Percentiles rank a stretch among this genome's conserved stretches.
Conservation (phyloP, 2,888 invertebrate genomes). For the Spatulosminthurus flaviceps region DNA sequence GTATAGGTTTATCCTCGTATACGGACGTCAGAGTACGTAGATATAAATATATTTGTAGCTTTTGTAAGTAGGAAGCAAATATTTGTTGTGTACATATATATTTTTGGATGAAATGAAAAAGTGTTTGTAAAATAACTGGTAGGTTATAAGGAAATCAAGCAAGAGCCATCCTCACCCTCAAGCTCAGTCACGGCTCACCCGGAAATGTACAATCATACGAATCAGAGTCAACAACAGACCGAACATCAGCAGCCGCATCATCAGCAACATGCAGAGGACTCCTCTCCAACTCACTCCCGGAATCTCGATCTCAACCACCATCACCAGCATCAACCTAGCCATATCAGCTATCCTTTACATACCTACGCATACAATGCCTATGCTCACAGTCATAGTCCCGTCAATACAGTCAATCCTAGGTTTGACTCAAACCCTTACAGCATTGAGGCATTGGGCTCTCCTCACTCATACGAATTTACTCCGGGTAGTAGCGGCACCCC, state of each 20-base stretch:
- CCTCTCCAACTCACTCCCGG: conserved; percentile 18
- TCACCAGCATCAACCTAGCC: conserved; percentile 22
- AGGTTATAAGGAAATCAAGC: conserved; percentile 48
- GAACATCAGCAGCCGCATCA: conserved; percentile 33
- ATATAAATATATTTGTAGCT: no score
- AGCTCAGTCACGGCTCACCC: conserved; percentile 30
- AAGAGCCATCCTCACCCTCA: conserved; percentile 46
- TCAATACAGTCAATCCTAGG: neutral
- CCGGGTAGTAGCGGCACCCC: neutral
- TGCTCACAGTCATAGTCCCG: conserved; percentile 20
- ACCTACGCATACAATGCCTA: conserved; percentile 19
- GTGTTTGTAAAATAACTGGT: neutral
- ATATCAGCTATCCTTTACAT: conserved; percentile 24
- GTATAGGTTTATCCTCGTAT: no score
- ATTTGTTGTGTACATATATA: neutral
- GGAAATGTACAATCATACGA: conserved; percentile 49
- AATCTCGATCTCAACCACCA: conserved; percentile 31
- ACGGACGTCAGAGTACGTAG: no score
- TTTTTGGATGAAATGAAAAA: conserved; percentile 4
- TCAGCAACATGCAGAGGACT: conserved; percentile 11
- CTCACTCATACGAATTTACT: conserved; percentile 28
- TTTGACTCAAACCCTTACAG: conserved; percentile 6
- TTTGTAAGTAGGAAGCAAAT: neutral
- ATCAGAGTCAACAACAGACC: conserved; percentile 42
- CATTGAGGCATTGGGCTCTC: conserved; percentile 24